Conservation (phyloP, 2,888 invertebrate genomes). For the Portevinia maculata region DNA sequence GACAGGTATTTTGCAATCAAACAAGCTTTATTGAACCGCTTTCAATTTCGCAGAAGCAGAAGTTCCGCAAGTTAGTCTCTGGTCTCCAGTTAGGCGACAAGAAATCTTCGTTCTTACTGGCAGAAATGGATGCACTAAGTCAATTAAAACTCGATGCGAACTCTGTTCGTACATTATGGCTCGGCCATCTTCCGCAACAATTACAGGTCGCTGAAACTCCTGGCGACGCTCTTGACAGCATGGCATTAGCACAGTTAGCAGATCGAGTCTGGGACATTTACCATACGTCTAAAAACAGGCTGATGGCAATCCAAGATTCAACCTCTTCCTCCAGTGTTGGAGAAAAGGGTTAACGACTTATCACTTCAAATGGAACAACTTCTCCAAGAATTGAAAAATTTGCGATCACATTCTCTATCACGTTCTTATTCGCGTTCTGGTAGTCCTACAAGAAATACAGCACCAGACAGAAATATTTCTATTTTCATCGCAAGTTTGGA, state of each 20-base stretch:
- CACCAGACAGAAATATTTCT: too few relatives aligned
- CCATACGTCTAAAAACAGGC: not conserved
- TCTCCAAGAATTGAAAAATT: not conserved
- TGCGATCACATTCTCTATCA: not conserved
- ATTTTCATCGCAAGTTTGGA: too few relatives aligned
- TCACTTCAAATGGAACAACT: not conserved
- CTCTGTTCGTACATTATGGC: constrained; percentile 20
- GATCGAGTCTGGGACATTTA: constrained; percentile 20
- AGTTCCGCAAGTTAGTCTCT: too few relatives aligned
- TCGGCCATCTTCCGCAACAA: constrained; percentile 26
- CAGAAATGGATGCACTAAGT: not conserved
- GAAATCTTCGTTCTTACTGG: constrained; percentile 17
- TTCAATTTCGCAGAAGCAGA: too few relatives aligned
- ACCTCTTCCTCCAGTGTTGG: not conserved
- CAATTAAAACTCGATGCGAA: constrained; percentile 15
- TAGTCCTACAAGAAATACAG: too few relatives aligned
- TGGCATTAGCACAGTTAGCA: constrained; percentile 12
- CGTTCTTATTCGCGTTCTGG: too few relatives aligned
- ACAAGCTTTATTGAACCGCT: too few relatives aligned
- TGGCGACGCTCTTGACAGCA: constrained; percentile 3
- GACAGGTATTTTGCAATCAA: too few relatives aligned
- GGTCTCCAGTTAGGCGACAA: too few relatives aligned
- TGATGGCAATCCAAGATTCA: constrained; percentile 1
- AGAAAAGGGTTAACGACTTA: not conserved
- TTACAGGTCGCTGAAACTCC: constrained; percentile 10